Evolutionary conservation across 2,888 invertebrate species (phyloP), one percentile per base, ranked within the genome.

Genomic region (Spodoptera picta): DNA sequence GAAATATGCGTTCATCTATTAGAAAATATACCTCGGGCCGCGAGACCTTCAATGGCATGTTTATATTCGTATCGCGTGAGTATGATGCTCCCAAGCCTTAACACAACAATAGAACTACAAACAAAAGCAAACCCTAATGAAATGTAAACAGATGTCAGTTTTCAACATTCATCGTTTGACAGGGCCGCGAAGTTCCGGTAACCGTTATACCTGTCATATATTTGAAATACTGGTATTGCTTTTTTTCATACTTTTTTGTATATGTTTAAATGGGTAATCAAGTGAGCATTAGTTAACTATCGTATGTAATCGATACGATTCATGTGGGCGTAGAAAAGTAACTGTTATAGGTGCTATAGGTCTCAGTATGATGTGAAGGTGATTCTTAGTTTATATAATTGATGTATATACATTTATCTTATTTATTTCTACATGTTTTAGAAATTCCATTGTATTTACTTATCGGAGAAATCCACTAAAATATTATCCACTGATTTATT

Each of bases 1-100:
- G 87, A 93, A 92, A 91, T 92, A 92, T 90, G 88, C 88, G 87
- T 91, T 88, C 89, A 87, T 90, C 90, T 92, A 93, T 90, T 90
- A 91, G 85, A 87, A 92, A 91, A 91, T 90, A 90, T 90, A 82
- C 74, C 73, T 73, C 84, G 84, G 85, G 87, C 83, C 77, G 70
- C 75, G 77, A 78, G 75, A 70, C 84, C 78, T 79, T 77, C 81
- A 75, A 80, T 87, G 85, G 87, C 88, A 87, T 86, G 87, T 90
- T 90, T 90, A 90, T 90, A 88, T 86, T 86, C 86, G 78, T 78
- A 88, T 91, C 87, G 90, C 91, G 90, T 90, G 90, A 77, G 79
- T 77, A 63, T 82, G 78, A 80, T 83, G 75, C 77, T 82, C 69
- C 76, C 72, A 73, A 53, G 66, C 73, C 67, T 74, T 68, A 77